Evolutionary conservation across 2,797 vertebrate genomes (phyloP), one percentile per base, ranked within the genome.

Genomic region (Jordanella pulchra): DNA sequence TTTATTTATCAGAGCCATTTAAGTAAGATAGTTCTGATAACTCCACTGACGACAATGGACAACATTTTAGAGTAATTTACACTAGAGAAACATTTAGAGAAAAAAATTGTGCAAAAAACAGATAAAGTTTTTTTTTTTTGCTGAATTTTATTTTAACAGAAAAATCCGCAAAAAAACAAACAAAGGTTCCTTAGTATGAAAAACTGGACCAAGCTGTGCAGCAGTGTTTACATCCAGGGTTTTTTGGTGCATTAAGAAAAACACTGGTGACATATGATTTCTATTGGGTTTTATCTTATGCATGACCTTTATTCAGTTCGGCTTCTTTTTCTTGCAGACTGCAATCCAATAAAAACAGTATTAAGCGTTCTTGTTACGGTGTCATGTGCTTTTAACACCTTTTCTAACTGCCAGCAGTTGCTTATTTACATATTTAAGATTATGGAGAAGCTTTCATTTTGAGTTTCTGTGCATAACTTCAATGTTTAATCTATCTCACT

Each of bases 161-260:
- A n/a, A n/a, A n/a, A n/a, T n/a, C n/a, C n/a, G n/a, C n/a, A n/a
- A n/a, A n/a, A n/a, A n/a, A n/a, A n/a, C n/a, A n/a, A n/a, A n/a
- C n/a, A n/a, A n/a, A n/a, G n/a, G n/a, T n/a, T 28, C 63, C n/a
- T 3, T 0, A 28, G 45, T n/a, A 63, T 54, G 67, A 48, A 25
- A 15, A 53, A 32, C 53, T 65, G 63, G 73, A 25, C 1, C 48
- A 56, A 45, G 48, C n/a, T 48, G 21, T 61, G 32, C 58, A 0
- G 30, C 50, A 50, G 69, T 75, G 69, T 75, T 82, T 70, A 70
- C 66, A 47, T 54, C 1, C 56, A 17, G 48, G 1, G 25, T 48
- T 25, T 25, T 25, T 51, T 65, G 25, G 17, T 28, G 3, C 55
- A 35, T 63, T 44, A 50, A 71, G 44, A 68, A 32, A 47, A 65